Evolutionary conservation across 2,113 vertebrate genomes (phyloP), one percentile per base, ranked within the genome.

Genomic region (Indicator maculatus): DNA sequence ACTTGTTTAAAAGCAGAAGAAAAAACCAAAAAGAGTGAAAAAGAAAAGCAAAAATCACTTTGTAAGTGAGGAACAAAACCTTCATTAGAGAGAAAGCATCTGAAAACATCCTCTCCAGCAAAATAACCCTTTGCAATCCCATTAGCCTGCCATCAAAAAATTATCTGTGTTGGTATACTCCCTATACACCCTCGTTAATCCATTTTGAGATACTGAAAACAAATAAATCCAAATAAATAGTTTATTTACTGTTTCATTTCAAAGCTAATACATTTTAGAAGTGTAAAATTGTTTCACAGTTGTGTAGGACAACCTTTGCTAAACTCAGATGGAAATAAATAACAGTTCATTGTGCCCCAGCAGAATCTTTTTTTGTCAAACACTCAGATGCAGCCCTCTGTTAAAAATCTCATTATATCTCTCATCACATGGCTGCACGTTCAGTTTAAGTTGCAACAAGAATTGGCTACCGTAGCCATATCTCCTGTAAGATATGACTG

Each of bases 231-330:
- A 91, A 93, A 90, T 85, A 92, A 93, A 95, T 72, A 75, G 88
- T 95, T 95, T 96, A 93, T 95, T 95, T 97, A 95, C 86, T 88
- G 76, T 96, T 95, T 90, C 88, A 91, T 79, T 84, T 94, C 94
- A 96, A 95, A 95, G 88, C 83, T 96, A 94, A 95, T 97, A 84
- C 86, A 88, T 86, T 97, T 95, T 3, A 95, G 91, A 95, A 92
- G 80, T 96, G 95, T 97, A 96, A 96, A 95, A 96, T 95, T 95
- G 88, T 90, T 95, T 96, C 94, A 94, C 92, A 88, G 92, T 95
- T 88, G 90, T 96, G 90, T 95, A 88, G 88, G 88, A 95, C 96
- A 96, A 94, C 88, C 95, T 93, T 95, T 95, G 80, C 80, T 95
- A 93, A 92, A 94, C 80, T 93, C 61, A 90, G 92, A 94, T 94